Conservation (phyloP, 2,888 invertebrate species). For the Conomelus anceps region DNA sequence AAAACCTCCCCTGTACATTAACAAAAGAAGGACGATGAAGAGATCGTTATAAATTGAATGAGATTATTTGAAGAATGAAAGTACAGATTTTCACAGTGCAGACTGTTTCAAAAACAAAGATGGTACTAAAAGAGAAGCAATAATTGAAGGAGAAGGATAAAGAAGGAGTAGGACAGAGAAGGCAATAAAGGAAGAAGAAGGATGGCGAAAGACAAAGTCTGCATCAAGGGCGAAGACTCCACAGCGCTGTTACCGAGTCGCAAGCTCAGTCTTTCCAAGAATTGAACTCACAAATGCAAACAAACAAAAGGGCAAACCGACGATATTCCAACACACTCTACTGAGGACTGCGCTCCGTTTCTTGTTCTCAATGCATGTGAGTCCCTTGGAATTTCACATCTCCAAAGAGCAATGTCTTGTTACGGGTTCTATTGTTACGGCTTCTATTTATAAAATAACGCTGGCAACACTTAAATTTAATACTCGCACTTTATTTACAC, state of each 20-base stretch:
- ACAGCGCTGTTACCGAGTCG: background rate
- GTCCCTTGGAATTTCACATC: background rate
- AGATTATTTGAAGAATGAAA: background rate
- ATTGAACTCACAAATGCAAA: background rate
- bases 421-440: no score
- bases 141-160: background rate
- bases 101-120: background rate
- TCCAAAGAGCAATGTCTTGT: background rate
- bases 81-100: background rate
- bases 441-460: no score
- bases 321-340: no score
- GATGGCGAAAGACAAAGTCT: background rate
- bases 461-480: no score
- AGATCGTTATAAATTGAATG: no score
- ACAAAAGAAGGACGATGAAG: no score
- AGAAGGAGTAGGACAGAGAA: background rate
- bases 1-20: no score
- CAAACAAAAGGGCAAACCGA: background rate
- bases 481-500: no score
- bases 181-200: background rate
- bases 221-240: background rate
- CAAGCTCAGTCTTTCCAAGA: background rate
- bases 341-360: background rate
- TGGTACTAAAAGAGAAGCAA: background rate
- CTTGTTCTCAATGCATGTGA: background rate